A percentile compares a stretch with the other conserved stretches of the same genome.
These are phyloP conservation scores for Trypoxylon attenuatum DNA, from an alignment of 2,888 invertebrate genomes.

Conservation along the genomic window DNA sequence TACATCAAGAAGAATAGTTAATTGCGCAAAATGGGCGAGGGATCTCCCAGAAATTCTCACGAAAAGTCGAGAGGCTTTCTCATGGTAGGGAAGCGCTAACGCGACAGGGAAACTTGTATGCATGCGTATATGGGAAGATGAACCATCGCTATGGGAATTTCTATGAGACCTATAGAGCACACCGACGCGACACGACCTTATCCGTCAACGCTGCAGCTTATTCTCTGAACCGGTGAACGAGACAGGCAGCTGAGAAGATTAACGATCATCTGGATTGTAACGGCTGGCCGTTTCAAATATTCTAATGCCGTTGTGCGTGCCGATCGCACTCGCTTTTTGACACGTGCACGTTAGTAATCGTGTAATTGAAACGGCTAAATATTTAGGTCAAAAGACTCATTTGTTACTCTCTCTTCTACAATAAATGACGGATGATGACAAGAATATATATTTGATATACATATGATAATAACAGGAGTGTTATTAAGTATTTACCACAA, in stretches of 20 bases:
- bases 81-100: no score
- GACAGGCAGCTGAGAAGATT: background rate
- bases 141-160: conserved; percentile 1
- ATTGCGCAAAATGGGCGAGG: no score
- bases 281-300: background rate
- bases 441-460: background rate
- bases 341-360: no score
- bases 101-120: no score
- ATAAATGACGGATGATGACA: no score
- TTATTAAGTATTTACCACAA: background rate
- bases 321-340: no score
- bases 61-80: no score
- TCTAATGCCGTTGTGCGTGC: background rate
- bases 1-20: background rate
- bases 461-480: background rate
- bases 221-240: conserved; percentile 7
- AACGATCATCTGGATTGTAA: background rate
- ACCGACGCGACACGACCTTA: conserved; percentile 5
- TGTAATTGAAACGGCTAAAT: no score
- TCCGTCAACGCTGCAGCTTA: conserved; percentile 1
- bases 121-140: no score
- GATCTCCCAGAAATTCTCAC: no score
- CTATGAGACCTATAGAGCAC: background rate
- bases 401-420: no score
- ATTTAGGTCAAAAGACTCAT: no score